These are phyloP conservation scores for Botrylloides violaceus DNA, from an alignment of 23 tunicate species.

Conservation along the genomic window DNA sequence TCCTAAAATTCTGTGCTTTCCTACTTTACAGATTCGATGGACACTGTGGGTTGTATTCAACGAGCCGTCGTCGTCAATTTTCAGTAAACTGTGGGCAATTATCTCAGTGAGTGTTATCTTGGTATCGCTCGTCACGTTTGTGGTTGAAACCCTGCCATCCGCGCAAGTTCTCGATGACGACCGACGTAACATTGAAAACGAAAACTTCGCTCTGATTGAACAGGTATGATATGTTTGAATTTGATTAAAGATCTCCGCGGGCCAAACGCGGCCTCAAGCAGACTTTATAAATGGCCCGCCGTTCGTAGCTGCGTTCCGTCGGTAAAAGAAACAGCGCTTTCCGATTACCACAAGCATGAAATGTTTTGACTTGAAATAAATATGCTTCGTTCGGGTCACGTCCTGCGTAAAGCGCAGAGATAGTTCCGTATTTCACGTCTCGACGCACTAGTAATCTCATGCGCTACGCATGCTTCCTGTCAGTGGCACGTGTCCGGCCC, in stretches of 20 bases:
- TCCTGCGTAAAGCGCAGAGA: too few relatives aligned
- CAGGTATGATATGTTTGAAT: conserved; percentile 6
- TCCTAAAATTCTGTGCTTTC: too few relatives aligned
- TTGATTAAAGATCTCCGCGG: neutral
- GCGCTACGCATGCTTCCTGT: too few relatives aligned
- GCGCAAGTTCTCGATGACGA: conserved; percentile 16
- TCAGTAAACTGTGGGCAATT: conserved; percentile 46
- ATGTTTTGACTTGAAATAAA: too few relatives aligned
- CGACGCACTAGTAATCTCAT: too few relatives aligned
- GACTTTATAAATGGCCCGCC: neutral
- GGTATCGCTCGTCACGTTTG: conserved; percentile 32
- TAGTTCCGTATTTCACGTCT: too few relatives aligned
- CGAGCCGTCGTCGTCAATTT: conserved; percentile 41
- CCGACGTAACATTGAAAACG: conserved; percentile 33
- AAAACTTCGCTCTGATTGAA: conserved; percentile 21
- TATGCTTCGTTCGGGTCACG: too few relatives aligned
- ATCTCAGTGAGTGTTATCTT: conserved; percentile 37
- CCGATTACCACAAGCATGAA: too few relatives aligned
- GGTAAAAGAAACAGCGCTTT: too few relatives aligned
- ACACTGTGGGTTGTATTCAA: conserved; percentile 30
- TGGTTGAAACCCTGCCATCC: conserved; percentile 30
- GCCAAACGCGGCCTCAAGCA: neutral
- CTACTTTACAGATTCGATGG: conserved; percentile 44
- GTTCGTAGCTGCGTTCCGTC: neutral
- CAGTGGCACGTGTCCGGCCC: too few relatives aligned